phyloP scores from a whole-genome alignment of 2,113 vertebrate genomes.

The Eonycteris spelaea region DNA sequence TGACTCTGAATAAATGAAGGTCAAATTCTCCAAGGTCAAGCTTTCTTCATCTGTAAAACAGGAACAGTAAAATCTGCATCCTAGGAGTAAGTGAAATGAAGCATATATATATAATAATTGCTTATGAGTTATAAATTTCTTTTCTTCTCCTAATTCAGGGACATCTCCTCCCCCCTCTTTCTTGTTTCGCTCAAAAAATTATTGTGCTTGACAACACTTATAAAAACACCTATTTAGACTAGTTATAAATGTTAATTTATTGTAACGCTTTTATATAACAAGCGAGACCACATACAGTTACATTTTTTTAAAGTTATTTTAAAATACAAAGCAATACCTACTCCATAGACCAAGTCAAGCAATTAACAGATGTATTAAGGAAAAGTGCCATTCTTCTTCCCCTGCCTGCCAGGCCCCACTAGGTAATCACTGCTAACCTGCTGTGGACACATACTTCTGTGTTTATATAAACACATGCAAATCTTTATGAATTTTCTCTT shows the following conservation, averaged over 20 bases:
- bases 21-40: neutral
- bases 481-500: neutral
- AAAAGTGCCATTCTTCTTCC: neutral
- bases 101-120: fast-evolving
- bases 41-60: neutral
- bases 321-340: neutral
- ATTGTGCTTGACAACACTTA: neutral
- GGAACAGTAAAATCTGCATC: neutral
- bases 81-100: neutral
- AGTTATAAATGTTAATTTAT: neutral
- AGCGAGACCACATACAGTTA: neutral
- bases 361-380: neutral
- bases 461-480: neutral
- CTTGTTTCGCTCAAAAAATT: neutral
- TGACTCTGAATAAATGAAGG: neutral
- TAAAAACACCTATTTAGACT: neutral
- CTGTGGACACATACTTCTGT: neutral
- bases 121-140: neutral
- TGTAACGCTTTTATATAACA: neutral
- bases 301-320: neutral
- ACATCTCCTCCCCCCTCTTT: neutral
- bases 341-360: neutral
- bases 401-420: neutral
- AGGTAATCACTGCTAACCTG: neutral
- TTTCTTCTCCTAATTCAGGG: neutral